Conservation (phyloP, 2,888 invertebrate genomes). For the Eilema caniola region DNA sequence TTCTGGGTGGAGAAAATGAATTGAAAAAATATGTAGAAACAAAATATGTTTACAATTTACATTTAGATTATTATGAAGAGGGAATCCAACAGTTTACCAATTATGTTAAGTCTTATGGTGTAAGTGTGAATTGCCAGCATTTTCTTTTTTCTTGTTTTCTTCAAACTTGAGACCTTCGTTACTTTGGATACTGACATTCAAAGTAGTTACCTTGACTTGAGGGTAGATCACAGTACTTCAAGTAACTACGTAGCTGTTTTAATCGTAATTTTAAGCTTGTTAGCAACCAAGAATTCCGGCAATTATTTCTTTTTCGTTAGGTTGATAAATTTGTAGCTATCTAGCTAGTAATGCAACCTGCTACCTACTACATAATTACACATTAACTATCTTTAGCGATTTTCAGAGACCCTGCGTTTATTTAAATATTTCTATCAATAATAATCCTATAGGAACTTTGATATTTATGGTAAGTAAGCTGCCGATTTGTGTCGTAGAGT, state of each 20-base stretch:
- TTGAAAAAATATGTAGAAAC: slow-evolving; percentile 76
- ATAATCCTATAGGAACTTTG: slow-evolving; percentile 79
- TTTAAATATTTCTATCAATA: slow-evolving; percentile 83
- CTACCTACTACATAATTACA: not conserved
- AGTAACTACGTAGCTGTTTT: no score
- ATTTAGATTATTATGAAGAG: slow-evolving; percentile 78
- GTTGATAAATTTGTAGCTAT: no score
- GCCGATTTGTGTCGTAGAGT: not conserved
- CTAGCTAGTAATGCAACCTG: no score
- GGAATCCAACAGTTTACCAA: slow-evolving; percentile 74
- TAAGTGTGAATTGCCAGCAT: slow-evolving; percentile 54
- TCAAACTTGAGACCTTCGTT: no score
- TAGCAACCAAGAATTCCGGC: not conserved
- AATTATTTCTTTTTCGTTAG: not conserved
- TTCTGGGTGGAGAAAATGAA: slow-evolving; percentile 84
- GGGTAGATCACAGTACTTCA: no score
- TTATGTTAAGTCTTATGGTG: slow-evolving; percentile 76
- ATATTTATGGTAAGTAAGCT: slow-evolving; percentile 85
- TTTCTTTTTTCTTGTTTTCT: not conserved
- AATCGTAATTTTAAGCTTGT: no score
- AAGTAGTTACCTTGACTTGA: no score
- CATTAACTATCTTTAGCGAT: not conserved
- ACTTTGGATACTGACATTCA: no score
- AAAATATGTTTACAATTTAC: slow-evolving; percentile 77
- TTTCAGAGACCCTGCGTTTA: slow-evolving; percentile 87